Conservation (phyloP, 2,113 vertebrate genomes). For the Planiliza haematocheilus region DNA sequence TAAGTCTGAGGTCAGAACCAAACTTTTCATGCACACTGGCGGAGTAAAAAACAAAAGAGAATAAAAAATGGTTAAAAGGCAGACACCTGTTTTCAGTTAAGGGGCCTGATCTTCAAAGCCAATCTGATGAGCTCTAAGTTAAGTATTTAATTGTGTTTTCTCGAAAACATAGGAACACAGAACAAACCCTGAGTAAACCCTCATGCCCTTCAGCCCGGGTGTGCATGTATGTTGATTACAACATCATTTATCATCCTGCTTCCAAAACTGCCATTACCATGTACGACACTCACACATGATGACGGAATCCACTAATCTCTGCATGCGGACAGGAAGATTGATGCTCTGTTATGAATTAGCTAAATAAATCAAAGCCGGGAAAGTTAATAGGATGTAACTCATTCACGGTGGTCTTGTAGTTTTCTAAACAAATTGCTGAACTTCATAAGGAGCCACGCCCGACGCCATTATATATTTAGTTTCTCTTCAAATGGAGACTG, state of each 20-base stretch:
- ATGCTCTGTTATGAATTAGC: conserved; percentile 59
- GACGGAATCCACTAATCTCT: conserved; percentile 27
- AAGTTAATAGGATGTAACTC: conserved; percentile 38
- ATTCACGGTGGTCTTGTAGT: conserved; percentile 34
- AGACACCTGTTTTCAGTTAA: conserved; percentile 63
- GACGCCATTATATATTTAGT: conserved; percentile 7
- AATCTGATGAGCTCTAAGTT: conserved; percentile 31
- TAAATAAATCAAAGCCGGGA: conserved; percentile 35
- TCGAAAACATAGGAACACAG: conserved; percentile 7
- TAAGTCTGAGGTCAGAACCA: conserved; percentile 18
- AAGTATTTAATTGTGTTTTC: conserved; percentile 43
- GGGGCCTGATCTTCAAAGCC: conserved; percentile 52
- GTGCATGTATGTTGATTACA: conserved; percentile 6
- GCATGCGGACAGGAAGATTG: conserved; percentile 48
- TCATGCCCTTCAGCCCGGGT: conserved; percentile 25
- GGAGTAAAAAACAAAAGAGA: neutral
- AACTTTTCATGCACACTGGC: conserved; percentile 29
- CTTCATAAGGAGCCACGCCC: conserved; percentile 10
- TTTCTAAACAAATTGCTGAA: conserved; percentile 47
- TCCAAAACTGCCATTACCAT: conserved; percentile 46
- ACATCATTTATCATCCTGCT: conserved; percentile 56
- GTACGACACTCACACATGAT: conserved; percentile 43
- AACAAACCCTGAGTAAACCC: conserved; percentile 38
- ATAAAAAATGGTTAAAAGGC: conserved; percentile 13
- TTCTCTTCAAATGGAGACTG: conserved; percentile 23